Conservation (phyloP, 2,888 invertebrate genomes). For the Stenchaetothrips biformis region DNA sequence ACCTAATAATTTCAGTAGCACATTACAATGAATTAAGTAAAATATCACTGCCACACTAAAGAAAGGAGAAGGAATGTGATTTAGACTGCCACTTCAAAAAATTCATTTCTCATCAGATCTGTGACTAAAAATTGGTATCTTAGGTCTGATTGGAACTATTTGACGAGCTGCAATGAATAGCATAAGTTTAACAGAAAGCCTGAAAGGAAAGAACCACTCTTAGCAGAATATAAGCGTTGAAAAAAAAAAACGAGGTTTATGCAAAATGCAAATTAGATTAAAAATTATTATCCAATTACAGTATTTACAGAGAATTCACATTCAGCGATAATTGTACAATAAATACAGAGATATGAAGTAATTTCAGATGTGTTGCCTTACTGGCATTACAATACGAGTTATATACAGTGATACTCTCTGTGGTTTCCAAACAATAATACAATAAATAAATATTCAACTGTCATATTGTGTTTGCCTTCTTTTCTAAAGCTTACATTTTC, state of each 20-base stretch:
- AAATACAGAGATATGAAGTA: constrained; percentile 19
- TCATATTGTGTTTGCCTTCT: background rate
- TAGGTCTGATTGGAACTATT: background rate
- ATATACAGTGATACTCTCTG: constrained; percentile 10
- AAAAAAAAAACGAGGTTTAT: background rate
- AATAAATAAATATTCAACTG: constrained; percentile 1
- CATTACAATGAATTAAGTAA: background rate
- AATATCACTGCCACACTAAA: background rate
- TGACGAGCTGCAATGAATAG: background rate
- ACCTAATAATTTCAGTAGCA: background rate
- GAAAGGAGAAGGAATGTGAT: constrained; percentile 17
- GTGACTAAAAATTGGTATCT: background rate
- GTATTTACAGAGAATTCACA: constrained; percentile 3
- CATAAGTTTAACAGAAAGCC: background rate
- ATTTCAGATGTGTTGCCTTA: background rate
- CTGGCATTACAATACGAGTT: background rate
- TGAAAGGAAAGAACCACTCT: background rate
- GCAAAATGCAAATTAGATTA: constrained; percentile 5
- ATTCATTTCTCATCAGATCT: background rate
- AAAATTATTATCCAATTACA: background rate
- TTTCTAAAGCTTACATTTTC: background rate
- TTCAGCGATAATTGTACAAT: background rate
- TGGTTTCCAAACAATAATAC: background rate
- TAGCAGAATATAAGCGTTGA: background rate
- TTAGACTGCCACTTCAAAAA: background rate